Evolutionary conservation across 2,797 vertebrate species (phyloP).

Genomic region (Craterocephalus amniculus): DNA sequence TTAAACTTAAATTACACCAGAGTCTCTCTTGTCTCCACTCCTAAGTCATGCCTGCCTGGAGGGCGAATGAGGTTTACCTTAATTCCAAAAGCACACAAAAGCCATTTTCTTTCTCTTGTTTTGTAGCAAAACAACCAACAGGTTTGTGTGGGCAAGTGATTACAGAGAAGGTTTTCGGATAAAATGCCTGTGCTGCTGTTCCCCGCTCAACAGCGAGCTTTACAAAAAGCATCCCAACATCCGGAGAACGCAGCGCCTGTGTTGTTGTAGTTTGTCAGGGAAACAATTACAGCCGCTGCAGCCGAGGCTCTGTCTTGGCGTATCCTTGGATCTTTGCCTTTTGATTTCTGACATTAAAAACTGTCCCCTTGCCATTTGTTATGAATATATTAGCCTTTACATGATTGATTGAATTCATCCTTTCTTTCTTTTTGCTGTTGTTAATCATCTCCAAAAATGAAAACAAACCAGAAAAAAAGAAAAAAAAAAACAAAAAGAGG

Average conservation of each 20-base stretch:
- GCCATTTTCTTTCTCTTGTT: slow-evolving; percentile 49
- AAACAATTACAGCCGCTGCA: slow-evolving; percentile 48
- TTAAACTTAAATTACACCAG: slow-evolving; percentile 72
- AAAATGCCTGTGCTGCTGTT: slow-evolving; percentile 48
- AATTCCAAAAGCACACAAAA: slow-evolving; percentile 66
- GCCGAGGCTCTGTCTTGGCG: slow-evolving; percentile 25
- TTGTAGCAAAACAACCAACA: slow-evolving; percentile 54
- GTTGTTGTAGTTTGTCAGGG: slow-evolving; percentile 38
- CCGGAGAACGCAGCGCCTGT: slow-evolving; percentile 32
- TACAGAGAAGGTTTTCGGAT: slow-evolving; percentile 43
- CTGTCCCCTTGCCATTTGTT: slow-evolving; percentile 76
- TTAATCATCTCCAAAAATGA: slow-evolving; percentile 60
- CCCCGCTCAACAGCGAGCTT: slow-evolving; percentile 48
- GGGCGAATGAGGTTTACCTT: slow-evolving; percentile 59
- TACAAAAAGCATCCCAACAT: slow-evolving; percentile 35
- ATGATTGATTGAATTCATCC: slow-evolving; percentile 83
- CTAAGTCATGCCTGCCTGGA: slow-evolving; percentile 46
- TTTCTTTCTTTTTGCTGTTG: slow-evolving; percentile 67
- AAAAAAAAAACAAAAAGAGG: slow-evolving; percentile 36
- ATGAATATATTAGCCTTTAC: slow-evolving; percentile 83
- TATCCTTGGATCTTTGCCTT: slow-evolving; percentile 62
- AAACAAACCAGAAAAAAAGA: slow-evolving; percentile 35
- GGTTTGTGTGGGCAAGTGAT: slow-evolving; percentile 64
- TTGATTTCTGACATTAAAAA: slow-evolving; percentile 80
- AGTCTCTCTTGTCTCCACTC: slow-evolving; percentile 47